Evolutionary conservation across 1,140 invertebrate genomes (phyloP).

Genomic region (Nasonia longicornis): DNA sequence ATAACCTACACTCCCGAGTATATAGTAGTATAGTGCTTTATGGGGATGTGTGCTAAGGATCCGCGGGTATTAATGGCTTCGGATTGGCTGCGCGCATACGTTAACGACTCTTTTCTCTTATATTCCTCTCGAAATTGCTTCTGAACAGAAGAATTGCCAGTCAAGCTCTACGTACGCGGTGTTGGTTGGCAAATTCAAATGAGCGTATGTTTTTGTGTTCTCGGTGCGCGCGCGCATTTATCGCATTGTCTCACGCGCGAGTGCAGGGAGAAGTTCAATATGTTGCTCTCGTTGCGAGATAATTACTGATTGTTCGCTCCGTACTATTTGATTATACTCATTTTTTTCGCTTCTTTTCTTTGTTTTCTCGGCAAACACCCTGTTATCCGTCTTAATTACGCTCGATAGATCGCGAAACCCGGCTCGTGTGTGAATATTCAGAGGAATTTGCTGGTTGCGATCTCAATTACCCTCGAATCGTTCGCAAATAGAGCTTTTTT

Average conservation of each 20-base stretch:
- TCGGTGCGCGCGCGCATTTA: background rate
- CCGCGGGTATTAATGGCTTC: background rate
- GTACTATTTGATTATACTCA: background rate
- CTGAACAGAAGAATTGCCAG: background rate
- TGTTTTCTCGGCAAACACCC: background rate
- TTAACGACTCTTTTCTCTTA: background rate
- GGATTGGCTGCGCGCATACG: background rate
- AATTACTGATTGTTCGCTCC: conserved; percentile 26
- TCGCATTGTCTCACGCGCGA: background rate
- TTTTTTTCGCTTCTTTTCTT: conserved; percentile 8
- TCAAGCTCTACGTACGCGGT: background rate
- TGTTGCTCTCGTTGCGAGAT: conserved; percentile 2
- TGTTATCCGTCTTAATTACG: background rate
- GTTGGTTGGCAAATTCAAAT: background rate
- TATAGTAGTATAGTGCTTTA: too few species aligned
- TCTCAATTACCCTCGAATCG: too few species aligned
- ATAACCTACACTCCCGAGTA: too few species aligned
- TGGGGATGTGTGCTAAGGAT: too few species aligned
- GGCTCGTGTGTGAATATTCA: background rate
- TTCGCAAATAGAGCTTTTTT: too few species aligned
- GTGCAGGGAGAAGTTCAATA: conserved; percentile 9
- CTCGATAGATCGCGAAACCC: background rate
- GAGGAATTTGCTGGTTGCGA: background rate
- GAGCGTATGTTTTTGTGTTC: background rate
- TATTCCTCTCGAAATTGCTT: background rate